These are phyloP conservation scores for Apeira syringaria DNA, from an alignment of 2,888 invertebrate genomes.

Conservation along the genomic window DNA sequence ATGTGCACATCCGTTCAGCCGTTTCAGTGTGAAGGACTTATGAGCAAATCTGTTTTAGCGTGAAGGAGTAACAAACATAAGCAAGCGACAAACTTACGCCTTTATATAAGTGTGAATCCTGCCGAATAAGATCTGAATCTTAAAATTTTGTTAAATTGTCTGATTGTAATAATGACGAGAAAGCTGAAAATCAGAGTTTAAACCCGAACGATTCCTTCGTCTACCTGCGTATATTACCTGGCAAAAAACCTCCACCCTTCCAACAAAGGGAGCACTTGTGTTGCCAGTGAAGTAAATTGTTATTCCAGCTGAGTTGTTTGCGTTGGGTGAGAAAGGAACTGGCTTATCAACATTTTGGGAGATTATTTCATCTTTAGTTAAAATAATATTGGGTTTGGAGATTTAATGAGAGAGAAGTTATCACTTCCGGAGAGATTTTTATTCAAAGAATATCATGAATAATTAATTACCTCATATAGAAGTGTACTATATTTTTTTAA, in stretches of 20 bases:
- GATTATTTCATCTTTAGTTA: conserved; percentile 6
- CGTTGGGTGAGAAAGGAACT: conserved; percentile 11
- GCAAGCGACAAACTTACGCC: too few relatives aligned
- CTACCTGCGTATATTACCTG: conserved; percentile 24
- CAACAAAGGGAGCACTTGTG: conserved; percentile 25
- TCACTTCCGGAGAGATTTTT: conserved; percentile 2
- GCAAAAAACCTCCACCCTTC: conserved; percentile 18
- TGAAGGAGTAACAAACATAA: too few relatives aligned
- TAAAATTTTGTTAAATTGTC: too few relatives aligned
- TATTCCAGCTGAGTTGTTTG: conserved; percentile 16
- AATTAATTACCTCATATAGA: too few relatives aligned
- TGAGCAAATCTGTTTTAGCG: too few relatives aligned
- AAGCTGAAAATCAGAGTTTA: neutral
- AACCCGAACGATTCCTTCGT: conserved; percentile 1
- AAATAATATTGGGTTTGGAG: conserved; percentile 12
- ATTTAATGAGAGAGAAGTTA: neutral
- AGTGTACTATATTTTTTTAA: too few relatives aligned
- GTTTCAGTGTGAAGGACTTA: too few relatives aligned
- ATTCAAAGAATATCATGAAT: too few relatives aligned
- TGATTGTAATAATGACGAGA: neutral
- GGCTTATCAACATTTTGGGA: conserved; percentile 12
- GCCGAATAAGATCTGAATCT: too few relatives aligned
- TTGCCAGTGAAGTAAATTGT: conserved; percentile 14
- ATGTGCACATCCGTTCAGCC: too few relatives aligned
- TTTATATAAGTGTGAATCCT: too few relatives aligned